Base-by-base conservation (phyloP, 2,888 invertebrate genomes). In the Synanthedon andrenaeformis region DNA sequence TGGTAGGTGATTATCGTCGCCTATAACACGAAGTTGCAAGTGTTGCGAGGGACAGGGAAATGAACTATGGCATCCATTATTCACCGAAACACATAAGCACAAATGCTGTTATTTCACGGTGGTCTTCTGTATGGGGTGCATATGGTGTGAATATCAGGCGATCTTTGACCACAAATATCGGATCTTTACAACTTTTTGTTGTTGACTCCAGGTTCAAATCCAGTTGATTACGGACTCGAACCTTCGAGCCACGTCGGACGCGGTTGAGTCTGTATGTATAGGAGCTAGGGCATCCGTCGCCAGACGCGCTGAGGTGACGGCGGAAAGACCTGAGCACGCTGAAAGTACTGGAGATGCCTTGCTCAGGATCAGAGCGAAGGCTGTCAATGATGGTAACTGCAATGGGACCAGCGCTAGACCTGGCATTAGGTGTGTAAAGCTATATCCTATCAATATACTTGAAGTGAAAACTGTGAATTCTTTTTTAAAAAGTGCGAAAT, bases 141-240 rank as follows among this genome's bases (percentile, higher is more conserved):
- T 23, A 23, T 19, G 19, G 4, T 4, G n/a, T n/a, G n/a, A n/a
- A n/a, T n/a, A n/a, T n/a, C n/a, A n/a, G n/a, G n/a, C n/a, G 35
- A 10, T 35, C 3, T 35, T 35, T 35, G 6, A 28, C 28, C 6
- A 28, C 6, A 28, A 28, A 28, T 28, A 28, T 28, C 28, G 35
- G 1, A 8, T 35, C 35, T 10, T 10, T 10, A 10, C 10, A 35
- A 10, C 35, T 10, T 3, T 35, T 35, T 35, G 35, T 10, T 6
- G 35, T 3, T 35, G 35, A 35, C 35, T 35, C 35, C 65, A 82
- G 82, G 70, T 83, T 0, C 74, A 82, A 68, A 76, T 83, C 42
- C 71, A 77, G 51, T 63, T 82, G 12, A 54, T 72, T 0, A 64
- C 77, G 0, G 91, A 95, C n/a, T 90, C 92, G 0, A 79, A 94